phyloP scores from a whole-genome alignment of 2,797 vertebrate genomes.

The Anguilla marmorata region DNA sequence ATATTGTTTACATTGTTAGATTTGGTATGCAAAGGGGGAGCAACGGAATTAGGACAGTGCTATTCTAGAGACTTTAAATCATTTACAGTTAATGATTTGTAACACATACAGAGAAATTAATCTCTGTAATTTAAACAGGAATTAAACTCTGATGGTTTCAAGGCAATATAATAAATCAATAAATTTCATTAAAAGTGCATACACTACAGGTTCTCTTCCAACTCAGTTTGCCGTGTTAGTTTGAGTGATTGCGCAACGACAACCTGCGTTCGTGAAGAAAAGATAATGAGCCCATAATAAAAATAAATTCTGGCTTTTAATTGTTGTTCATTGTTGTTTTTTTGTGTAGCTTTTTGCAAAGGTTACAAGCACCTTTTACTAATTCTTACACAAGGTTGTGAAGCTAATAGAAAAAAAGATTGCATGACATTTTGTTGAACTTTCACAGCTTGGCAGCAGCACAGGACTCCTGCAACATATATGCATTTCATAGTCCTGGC shows the following conservation, averaged over 20 bases:
- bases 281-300: background rate
- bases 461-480: background rate
- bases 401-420: background rate
- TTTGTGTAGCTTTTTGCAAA: background rate
- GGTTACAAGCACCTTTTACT: background rate
- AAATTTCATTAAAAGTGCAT: background rate
- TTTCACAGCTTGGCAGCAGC: background rate
- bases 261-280: background rate
- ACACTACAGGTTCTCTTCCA: background rate
- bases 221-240: background rate
- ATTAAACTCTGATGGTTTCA: background rate
- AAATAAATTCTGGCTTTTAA: background rate
- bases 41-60: background rate
- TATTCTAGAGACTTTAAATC: background rate
- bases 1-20: constrained; percentile 21
- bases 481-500: background rate
- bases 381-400: background rate
- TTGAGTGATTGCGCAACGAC: too few relatives aligned
- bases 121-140: background rate
- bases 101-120: background rate
- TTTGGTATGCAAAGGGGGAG: constrained; percentile 12
- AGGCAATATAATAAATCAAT: background rate
- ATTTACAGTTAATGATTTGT: constrained; percentile 4
- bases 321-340: background rate
- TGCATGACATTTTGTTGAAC: background rate